Conservation (phyloP, 2,888 invertebrate genomes). For the Microctonus brassicae region DNA sequence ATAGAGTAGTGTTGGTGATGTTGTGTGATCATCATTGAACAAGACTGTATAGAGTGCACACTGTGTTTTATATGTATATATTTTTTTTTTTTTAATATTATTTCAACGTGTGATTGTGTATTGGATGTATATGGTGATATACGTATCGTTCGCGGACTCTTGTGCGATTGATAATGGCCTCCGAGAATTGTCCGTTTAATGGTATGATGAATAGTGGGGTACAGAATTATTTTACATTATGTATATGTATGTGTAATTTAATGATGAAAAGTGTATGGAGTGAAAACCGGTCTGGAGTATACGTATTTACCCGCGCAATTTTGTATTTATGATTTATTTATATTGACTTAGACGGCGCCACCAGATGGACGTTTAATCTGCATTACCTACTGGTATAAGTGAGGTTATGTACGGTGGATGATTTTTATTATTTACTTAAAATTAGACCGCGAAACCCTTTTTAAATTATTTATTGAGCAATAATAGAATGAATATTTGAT, state of each 20-base stretch:
- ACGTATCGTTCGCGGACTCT: not conserved
- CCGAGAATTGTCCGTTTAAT: not conserved
- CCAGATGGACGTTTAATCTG: not conserved
- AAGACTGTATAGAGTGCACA: too few species aligned
- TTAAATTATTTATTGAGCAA: too few species aligned
- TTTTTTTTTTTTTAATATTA: too few species aligned
- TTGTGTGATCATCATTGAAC: too few species aligned
- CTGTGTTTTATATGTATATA: too few species aligned
- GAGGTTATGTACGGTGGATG: not conserved
- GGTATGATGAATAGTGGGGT: not conserved
- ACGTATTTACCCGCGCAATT: slow-evolving; percentile 14
- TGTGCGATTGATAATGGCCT: not conserved
- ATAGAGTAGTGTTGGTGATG: too few species aligned
- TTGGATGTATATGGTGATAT: not conserved
- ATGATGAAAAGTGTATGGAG: not conserved
- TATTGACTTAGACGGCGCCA: not conserved
- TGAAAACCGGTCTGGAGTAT: slow-evolving; percentile 21
- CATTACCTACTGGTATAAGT: not conserved
- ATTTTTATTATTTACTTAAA: too few species aligned
- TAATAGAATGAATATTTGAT: too few species aligned
- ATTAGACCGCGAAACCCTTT: too few species aligned
- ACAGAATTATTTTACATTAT: slow-evolving; percentile 11
- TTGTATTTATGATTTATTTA: not conserved
- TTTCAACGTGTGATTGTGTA: not conserved
- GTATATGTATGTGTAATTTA: not conserved